Evolutionary conservation across 2,888 invertebrate species (phyloP), one percentile per base, ranked within the genome.

Genomic region (Hartigia nigra): DNA sequence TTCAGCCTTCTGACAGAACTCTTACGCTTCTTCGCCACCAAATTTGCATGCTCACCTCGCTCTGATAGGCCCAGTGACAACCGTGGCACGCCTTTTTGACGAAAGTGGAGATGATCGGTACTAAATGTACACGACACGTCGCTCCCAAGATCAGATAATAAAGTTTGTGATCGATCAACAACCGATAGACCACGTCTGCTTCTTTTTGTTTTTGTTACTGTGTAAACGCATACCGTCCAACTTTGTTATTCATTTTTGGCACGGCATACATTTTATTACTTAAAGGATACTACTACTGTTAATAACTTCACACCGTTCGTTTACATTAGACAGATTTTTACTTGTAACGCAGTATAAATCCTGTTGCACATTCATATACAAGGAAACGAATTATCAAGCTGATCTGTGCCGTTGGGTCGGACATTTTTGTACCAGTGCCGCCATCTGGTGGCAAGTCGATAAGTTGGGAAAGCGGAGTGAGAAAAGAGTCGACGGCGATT

Each of bases 21-120:
- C 85, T 85, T 86, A 85, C 87, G 84, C 88, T 87, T 86, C 83
- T 85, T 85, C 82, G 78, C 84, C 86, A 84, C 84, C 85, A 84
- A 88, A 89, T 89, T 89, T 88, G 86, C 87, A 88, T 87, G 82
- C 87, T 88, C 89, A 89, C 86, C 84, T 74, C 77, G 78, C 77
- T 35, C 75, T 36, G 35, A 75, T 36, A 31, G 72, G 72, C 31
- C 14, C 36, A 75, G 36, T 75, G 75, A 75, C 75, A 75, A 75
- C 75, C 75, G 55, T 32, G 75, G n/a, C 75, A 75, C 75, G 75
- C 36, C 75, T 75, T 36, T 36, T 75, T 34, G 75, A 34, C 36
- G 75, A 75, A 75, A 35, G 36, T 75, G 34, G 34, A 35, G 34
- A 75, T 31, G 55, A 55, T 55, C 9, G 55, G 55, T 55, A 55